phyloP scores from a whole-genome alignment of 2,113 vertebrate genomes.

The Oncorhynchus masou region DNA sequence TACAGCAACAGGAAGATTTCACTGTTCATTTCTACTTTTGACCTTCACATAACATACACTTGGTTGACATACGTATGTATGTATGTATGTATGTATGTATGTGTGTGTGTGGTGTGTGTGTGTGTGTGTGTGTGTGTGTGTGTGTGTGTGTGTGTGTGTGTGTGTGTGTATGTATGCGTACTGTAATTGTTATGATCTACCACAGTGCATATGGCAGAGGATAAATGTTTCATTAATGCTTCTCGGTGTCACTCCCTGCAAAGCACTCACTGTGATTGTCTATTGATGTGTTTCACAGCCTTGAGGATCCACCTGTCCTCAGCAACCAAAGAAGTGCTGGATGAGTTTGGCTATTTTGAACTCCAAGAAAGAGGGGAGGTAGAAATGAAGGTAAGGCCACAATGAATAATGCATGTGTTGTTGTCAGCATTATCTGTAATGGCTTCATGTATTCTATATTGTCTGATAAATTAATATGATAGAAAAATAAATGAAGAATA shows the following conservation, averaged over 20 bases:
- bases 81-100: too few species aligned
- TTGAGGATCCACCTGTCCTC: slow-evolving; percentile 94
- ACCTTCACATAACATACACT: background rate
- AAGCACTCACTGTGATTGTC: slow-evolving; percentile 34
- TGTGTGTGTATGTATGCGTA: too few species aligned
- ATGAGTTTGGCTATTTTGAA: slow-evolving; percentile 94
- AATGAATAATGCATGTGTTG: background rate
- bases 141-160: too few species aligned
- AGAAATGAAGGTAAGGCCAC: slow-evolving; percentile 91
- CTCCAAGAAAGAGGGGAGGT: slow-evolving; percentile 92
- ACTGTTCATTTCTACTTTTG: background rate
- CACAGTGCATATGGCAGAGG: too few species aligned
- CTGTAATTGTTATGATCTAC: too few species aligned
- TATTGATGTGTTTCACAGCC: slow-evolving; percentile 68
- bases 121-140: too few species aligned
- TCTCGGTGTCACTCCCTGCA: slow-evolving; percentile 13
- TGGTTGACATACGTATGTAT: too few species aligned
- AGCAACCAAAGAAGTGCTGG: slow-evolving; percentile 93
- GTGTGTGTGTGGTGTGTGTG: too few species aligned
- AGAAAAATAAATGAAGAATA: too few species aligned
- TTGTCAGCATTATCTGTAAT: too few species aligned
- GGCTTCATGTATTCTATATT: too few species aligned
- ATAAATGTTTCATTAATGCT: background rate
- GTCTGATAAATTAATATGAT: too few species aligned
- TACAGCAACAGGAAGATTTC: background rate